phyloP scores from a whole-genome alignment of 2,797 vertebrate species.

The Alosa sapidissima region DNA sequence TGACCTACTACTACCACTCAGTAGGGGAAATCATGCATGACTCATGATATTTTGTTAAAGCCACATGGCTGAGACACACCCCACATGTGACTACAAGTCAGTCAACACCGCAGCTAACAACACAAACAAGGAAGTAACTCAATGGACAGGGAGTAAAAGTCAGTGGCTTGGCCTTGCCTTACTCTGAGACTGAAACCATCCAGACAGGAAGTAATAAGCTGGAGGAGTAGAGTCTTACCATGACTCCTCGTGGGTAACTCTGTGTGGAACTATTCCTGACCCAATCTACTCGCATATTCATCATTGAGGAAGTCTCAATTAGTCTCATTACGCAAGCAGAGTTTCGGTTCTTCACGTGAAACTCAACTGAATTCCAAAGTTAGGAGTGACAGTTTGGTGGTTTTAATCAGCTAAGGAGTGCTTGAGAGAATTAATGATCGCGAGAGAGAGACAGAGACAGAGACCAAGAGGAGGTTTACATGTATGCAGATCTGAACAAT shows the following conservation, averaged over 20 bases:
- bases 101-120: too few relatives aligned
- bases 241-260: not conserved
- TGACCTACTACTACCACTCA: not conserved
- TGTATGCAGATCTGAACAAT: too few relatives aligned
- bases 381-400: not conserved
- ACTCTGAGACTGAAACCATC: not conserved
- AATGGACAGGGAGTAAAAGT: not conserved
- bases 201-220: not conserved
- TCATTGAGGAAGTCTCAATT: not conserved
- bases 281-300: not conserved
- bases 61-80: not conserved
- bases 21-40: not conserved
- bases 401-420: not conserved
- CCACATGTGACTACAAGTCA: not conserved
- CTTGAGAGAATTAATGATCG: not conserved
- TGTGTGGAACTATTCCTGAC: not conserved
- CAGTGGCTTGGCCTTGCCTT: not conserved
- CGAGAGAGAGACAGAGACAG: not conserved
- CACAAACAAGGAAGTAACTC: not conserved
- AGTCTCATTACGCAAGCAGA: not conserved
- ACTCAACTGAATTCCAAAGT: not conserved
- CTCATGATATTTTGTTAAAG: not conserved
- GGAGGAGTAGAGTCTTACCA: not conserved
- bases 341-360: not conserved
- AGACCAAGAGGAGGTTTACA: too few relatives aligned